Evolutionary conservation across 2,888 invertebrate species (phyloP), one percentile per base, ranked within the genome.

Genomic region (Brenthis daphne): DNA sequence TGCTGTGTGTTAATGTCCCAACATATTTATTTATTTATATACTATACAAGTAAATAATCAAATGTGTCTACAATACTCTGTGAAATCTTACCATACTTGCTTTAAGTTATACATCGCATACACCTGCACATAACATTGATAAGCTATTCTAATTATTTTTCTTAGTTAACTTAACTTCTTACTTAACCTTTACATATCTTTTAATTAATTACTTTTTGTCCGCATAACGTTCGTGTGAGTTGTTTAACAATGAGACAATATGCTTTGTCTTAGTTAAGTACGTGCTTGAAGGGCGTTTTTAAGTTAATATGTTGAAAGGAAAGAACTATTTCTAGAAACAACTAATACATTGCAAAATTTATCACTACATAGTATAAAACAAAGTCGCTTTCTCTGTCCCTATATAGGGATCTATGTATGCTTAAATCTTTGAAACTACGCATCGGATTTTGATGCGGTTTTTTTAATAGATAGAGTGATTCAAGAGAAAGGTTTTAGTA

Each of bases 191-290:
- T 24, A 29, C n/a, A 56, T 56, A 56, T 57, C 37, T 57, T 20
- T 63, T 54, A 63, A 63, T 63, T 43, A 6, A 13, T 16, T 37
- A 60, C 60, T 82, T 82, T 81, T 81, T 81, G 80, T 79, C 75
- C 74, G 57, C 67, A 68, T 70, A 75, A 37, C 57, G 65, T 68
- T 69, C 67, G 74, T 78, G 75, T 74, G 74, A 71, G 75, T 77
- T 75, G 13, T 64, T 61, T 71, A 83, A 86, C 87, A 88, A 88
- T 88, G 74, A 78, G 74, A 88, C 87, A 88, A 88, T 87, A 79
- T 79, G 74, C 72, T 86, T 87, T 88, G 86, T 85, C 79, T 78
- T 76, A 71, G 29, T 70, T 73, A 73, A 68, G 71, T 73, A 65
- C 64, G 73, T 72, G 16, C 11, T 37, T 16, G 63, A 63, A 63